Base-by-base conservation (phyloP, 1,140 invertebrate species). In the Nasonia longicornis region DNA sequence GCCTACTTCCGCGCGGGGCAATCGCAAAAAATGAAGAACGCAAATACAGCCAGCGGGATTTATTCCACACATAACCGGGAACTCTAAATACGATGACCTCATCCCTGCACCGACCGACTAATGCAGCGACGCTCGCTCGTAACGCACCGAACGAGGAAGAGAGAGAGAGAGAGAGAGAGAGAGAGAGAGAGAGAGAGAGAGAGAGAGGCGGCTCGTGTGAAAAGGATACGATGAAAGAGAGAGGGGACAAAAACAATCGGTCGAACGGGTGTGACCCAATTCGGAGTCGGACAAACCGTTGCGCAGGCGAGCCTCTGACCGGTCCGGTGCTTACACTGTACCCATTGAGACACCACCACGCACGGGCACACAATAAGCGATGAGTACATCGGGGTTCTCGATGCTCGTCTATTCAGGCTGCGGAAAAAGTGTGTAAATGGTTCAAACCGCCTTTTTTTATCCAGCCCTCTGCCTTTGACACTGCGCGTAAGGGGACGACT, bases 211-310 rank as follows among this genome's bases (percentile, higher is more conserved):
- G 26, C 3, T 1, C 20, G 52, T n/a, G 16, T n/a, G 45, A 48
- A 58, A n/a, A 58, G 52, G 52, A 58, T n/a, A 58, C 16, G 52
- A 58, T 58, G 16, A 20, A 20, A 58, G 6, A 7, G 20, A n/a
- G 16, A 70, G 67, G 31, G 8, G 16, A 14, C 12, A 42, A 81
- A 76, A 77, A 83, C 85, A 86, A 83, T 72, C 35, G 71, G 42
- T 26, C 12, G 71, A 31, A 86, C 84, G 74, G 84, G 71, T 84
- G 85, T 88, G 87, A 88, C 87, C 87, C 79, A 88, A 85, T 88
- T 88, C 84, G 82, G 84, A 26, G 29, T 35, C 84, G 82, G 72
- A 83, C 80, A 76, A 81, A 84, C 86, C 82, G 86, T 87, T 86
- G 84, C 52, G 20, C 20, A 58, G 20, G 16, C 29, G 64, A 67